Evolutionary conservation across 2,888 invertebrate species (phyloP).

Genomic region (Mesodorylaimus sp.): DNA sequence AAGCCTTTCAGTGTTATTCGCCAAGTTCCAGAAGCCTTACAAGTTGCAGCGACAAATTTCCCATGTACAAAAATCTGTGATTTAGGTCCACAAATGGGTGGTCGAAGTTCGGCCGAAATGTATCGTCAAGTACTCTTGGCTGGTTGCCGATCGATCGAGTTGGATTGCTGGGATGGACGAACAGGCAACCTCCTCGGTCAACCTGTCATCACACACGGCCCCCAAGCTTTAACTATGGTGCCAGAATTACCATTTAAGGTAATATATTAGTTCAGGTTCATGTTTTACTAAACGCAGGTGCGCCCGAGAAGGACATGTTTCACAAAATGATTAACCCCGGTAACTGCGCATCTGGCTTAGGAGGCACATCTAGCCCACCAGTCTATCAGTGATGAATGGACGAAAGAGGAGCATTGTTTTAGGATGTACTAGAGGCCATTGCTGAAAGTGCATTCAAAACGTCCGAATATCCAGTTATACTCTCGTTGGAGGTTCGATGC

Average conservation of each 20-base stretch:
- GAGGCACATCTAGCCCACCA: too few species aligned
- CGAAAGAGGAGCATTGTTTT: too few species aligned
- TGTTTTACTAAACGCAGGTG: conserved; percentile 16
- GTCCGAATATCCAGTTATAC: conserved; percentile 82
- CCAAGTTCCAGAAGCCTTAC: too few species aligned
- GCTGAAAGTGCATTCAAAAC: conserved; percentile 95
- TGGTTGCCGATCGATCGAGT: conserved; percentile 89
- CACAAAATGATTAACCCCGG: too few species aligned
- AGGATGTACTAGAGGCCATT: conserved; percentile 84
- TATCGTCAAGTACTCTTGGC: conserved; percentile 86
- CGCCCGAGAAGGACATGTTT: too few species aligned
- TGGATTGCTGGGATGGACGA: conserved; percentile 97
- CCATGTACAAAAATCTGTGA: too few species aligned
- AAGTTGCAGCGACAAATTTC: too few species aligned
- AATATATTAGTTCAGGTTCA: conserved; percentile 19
- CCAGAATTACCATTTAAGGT: conserved; percentile 9
- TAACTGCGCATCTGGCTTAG: too few species aligned
- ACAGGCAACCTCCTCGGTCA: too few species aligned
- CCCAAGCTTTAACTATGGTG: conserved; percentile 11
- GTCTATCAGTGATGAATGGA: too few species aligned
- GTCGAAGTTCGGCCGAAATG: conserved; percentile 67
- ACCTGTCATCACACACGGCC: conserved; percentile 96
- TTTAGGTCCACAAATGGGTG: conserved; percentile 57
- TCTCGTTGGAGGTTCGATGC: conserved; percentile 98
- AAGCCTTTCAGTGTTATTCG: too few species aligned